Evolutionary conservation across 1,140 invertebrate genomes (phyloP).

Genomic region (Belonocnema kinseyi): DNA sequence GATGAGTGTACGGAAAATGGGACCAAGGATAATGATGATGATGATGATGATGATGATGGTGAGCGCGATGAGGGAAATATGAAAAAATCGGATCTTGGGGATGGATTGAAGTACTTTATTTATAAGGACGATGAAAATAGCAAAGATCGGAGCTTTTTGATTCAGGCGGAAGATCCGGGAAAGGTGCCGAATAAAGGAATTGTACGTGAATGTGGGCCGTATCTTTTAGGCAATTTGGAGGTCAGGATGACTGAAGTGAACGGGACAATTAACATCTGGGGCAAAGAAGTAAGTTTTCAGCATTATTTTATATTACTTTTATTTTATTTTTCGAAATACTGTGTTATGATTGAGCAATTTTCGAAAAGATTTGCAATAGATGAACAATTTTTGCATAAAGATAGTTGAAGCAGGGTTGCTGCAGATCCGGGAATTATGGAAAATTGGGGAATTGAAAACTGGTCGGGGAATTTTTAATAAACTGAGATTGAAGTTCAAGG

Average conservation of each 20-base stretch:
- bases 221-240: constrained; percentile 70
- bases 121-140: constrained; percentile 67
- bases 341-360: too few species aligned
- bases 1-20: constrained; percentile 35
- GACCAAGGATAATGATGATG: constrained; percentile 8
- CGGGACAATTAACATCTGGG: constrained; percentile 72
- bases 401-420: too few species aligned
- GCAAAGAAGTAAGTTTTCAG: constrained; percentile 64
- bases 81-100: constrained; percentile 40
- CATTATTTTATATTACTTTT: neutral
- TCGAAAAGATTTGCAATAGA: too few species aligned
- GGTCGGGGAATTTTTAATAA: too few species aligned
- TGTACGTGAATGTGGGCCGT: constrained; percentile 69
- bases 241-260: constrained; percentile 72
- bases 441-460: too few species aligned
- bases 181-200: constrained; percentile 41
- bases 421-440: too few species aligned
- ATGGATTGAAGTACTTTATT: constrained; percentile 66
- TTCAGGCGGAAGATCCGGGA: constrained; percentile 63
- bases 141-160: constrained; percentile 68
- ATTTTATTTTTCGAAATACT: neutral
- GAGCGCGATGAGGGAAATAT: constrained; percentile 38
- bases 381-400: too few species aligned
- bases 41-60: too few species aligned
- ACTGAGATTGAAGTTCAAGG: too few species aligned